Evolutionary conservation across 1,140 invertebrate species (phyloP), one percentile per base, ranked within the genome.

Genomic region (Caenorhabditis inopinata): DNA sequence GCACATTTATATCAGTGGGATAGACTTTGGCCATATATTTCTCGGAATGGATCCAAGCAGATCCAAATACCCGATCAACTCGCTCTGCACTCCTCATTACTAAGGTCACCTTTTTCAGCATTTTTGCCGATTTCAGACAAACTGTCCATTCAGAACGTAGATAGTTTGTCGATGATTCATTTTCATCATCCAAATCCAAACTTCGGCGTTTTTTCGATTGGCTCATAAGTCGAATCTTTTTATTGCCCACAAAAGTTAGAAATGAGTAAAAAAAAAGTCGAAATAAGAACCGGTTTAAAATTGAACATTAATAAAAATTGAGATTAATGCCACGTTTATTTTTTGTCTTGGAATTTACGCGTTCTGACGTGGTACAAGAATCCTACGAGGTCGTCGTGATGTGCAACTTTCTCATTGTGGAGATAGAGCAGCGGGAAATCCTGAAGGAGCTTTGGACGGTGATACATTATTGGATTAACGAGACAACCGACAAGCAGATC

Each of bases 1-100:
- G 95, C 93, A 96, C 93, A 85, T 97, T 97, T 18, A 97, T 89
- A 88, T 97, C 95, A 86, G 93, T 93, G 14, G 93, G 7, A 51
- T 21, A 51, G 5, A 58, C 96, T 25, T 88, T 87, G 4, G 90
- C 91, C 35, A 68, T 53, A 23, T 85, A 82, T 68, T 80, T 74
- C 27, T 85, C 49, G 12, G 80, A 82, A 14, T 32, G n/a, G 7
- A 53, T 23, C 48, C 83, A 74, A 38, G 79, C 84, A 9, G 78
- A 79, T 7, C 84, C 84, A 74, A 85, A 85, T 32, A 85, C 78
- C 11, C 84, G 81, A 74, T 85, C 84, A 42, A 85, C 42, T 23
- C 84, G 23, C 49, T 85, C 84, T 14, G 53, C 84, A 78, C 79
- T 83, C 21, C 84, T 84, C 73, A 85, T 78, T 12, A 85, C 45